Evolutionary conservation across 2,113 vertebrate species (phyloP).

Genomic region (Leuciscus idus): DNA sequence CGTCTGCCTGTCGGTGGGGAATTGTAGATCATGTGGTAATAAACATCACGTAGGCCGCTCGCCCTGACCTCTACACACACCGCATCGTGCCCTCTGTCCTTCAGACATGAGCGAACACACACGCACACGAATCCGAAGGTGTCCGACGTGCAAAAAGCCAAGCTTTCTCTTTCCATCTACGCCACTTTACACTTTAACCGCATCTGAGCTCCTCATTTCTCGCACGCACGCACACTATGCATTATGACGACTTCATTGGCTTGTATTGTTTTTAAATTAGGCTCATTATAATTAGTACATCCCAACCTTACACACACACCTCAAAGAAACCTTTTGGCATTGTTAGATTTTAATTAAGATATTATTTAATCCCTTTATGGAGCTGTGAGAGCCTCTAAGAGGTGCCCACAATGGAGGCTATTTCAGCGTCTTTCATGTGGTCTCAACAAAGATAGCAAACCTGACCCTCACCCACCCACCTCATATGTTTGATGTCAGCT

Average conservation of each 20-base stretch:
- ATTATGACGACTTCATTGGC: not conserved
- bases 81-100: slow-evolving; percentile 21
- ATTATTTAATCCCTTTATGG: slow-evolving; percentile 9
- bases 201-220: not conserved
- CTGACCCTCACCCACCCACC: slow-evolving; percentile 30
- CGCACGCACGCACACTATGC: not conserved
- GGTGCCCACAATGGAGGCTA: not conserved
- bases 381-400: not conserved
- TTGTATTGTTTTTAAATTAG: not conserved
- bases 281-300: not conserved
- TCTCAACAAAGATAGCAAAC: slow-evolving; percentile 1
- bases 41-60: slow-evolving; percentile 17
- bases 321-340: not conserved
- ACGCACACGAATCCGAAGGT: slow-evolving; percentile 16
- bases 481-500: slow-evolving; percentile 27
- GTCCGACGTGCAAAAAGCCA: slow-evolving; percentile 14
- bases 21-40: slow-evolving; percentile 35
- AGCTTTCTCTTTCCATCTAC: not conserved
- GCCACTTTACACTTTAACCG: not conserved
- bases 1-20: slow-evolving; percentile 11
- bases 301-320: not conserved
- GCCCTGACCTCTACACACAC: not conserved
- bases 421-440: slow-evolving; percentile 14
- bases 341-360: slow-evolving; percentile 17
- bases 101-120: slow-evolving; percentile 22